Evolutionary conservation across 2,113 vertebrate genomes (phyloP), one percentile per base, ranked within the genome.

Genomic region (Saccopteryx bilineata): DNA sequence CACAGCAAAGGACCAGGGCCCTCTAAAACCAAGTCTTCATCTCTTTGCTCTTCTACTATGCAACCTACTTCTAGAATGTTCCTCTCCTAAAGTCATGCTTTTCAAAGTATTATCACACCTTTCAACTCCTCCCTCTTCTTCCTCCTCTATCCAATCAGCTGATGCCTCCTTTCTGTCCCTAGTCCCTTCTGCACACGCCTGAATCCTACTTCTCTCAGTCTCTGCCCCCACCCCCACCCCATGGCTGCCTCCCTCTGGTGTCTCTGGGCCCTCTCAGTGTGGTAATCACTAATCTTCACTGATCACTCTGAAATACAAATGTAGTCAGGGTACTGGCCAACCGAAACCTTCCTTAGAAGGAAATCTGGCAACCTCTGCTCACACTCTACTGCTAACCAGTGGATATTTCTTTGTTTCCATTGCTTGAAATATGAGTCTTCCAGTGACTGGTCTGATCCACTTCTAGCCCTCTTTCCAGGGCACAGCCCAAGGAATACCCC

Each of bases 331-430:
- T 28, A 28, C 46, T 14, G 14, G n/a, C 46, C 54, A 23, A 19
- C 31, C 11, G 0, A 3, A 76, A 46, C 33, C 63, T 58, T 48
- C 78, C 83, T 84, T n/a, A 69, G 33, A 23, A 63, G 60, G 71
- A 71, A 33, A 18, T 39, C 79, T 72, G 66, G 75, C 8, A 12
- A 63, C 69, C 48, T 3, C 68, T 3, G 31, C 39, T 23, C 79
- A 72, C n/a, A 23, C 7, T 50, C 87, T 2, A 4, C 6, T 9
- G 58, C 61, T 21, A 5, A 66, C 14, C 1, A 0, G 1, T 19
- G 18, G 4, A 33, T 21, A 6, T 9, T 13, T 58, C 68, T 76
- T 52, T 54, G 46, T 69, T 58, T 46, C 65, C 19, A 92, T 21
- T 52, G 52, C 58, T 69, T 46, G 61, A 78, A 81, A 31, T 31